These are phyloP conservation scores for Spodoptera exigua DNA, from an alignment of 2,888 invertebrate genomes.

Conservation along the genomic window DNA sequence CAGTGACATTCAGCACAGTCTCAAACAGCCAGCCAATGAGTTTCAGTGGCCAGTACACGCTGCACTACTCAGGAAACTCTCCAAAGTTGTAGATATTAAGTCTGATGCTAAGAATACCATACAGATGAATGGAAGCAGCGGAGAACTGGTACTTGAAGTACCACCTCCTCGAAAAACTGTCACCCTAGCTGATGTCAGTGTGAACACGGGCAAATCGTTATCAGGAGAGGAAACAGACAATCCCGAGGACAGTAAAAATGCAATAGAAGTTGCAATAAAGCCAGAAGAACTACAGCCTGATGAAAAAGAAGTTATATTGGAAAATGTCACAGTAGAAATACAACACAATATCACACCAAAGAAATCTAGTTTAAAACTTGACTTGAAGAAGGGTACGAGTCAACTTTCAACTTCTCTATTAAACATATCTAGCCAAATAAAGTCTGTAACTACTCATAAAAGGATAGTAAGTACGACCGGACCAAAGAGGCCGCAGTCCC, in stretches of 20 bases:
- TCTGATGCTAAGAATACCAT: conserved; percentile 73
- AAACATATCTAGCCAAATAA: conserved; percentile 87
- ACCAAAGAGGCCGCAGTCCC: conserved; percentile 79
- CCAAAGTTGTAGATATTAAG: conserved; percentile 84
- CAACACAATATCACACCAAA: conserved; percentile 86
- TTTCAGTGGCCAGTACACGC: conserved; percentile 85
- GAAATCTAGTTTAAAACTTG: conserved; percentile 84
- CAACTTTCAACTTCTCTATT: conserved; percentile 81
- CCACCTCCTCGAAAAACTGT: conserved; percentile 69
- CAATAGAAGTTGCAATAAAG: conserved; percentile 51
- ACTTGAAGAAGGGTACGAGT: conserved; percentile 84
- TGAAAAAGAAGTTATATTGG: conserved; percentile 77
- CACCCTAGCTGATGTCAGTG: conserved; percentile 82
- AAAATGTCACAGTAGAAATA: conserved; percentile 86
- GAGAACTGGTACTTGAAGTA: conserved; percentile 70
- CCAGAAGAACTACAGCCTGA: conserved; percentile 53
- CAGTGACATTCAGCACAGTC: conserved; percentile 78
- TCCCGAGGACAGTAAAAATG: conserved; percentile 49
- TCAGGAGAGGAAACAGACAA: conserved; percentile 73
- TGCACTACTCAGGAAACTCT: conserved; percentile 80
- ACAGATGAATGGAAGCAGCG: conserved; percentile 82
- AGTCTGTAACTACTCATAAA: conserved; percentile 86
- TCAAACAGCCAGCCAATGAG: conserved; percentile 68
- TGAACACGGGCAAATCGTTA: conserved; percentile 81
- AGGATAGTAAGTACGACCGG: conserved; percentile 83